Evolutionary conservation across 2,797 vertebrate species (phyloP).

Genomic region (Glyptemys insculpta): DNA sequence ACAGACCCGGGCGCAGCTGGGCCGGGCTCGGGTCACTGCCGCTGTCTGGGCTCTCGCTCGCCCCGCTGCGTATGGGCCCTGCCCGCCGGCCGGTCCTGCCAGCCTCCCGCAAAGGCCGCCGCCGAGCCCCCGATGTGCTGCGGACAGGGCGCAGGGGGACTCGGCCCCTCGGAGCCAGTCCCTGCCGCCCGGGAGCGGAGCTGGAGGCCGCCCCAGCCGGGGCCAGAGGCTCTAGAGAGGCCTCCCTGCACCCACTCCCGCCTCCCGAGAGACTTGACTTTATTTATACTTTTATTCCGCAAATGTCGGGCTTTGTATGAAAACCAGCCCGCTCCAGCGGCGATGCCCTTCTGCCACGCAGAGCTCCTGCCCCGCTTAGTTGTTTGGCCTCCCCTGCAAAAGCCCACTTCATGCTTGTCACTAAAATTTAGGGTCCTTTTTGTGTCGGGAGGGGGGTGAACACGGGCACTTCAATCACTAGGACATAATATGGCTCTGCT

Average conservation of each 20-base stretch:
- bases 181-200: neutral
- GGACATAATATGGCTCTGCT: conserved; percentile 89
- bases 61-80: neutral
- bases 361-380: conserved; percentile 68
- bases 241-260: neutral
- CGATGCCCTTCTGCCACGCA: conserved; percentile 41
- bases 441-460: conserved; percentile 85
- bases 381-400: conserved; percentile 79
- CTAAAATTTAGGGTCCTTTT: conserved; percentile 86
- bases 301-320: conserved; percentile 62
- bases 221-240: neutral
- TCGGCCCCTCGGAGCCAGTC: neutral
- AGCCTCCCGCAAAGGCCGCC: neutral
- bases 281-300: conserved; percentile 40
- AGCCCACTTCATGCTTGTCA: conserved; percentile 90
- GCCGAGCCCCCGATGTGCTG: neutral
- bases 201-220: neutral
- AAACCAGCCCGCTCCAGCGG: conserved; percentile 40
- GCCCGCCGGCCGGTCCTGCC: neutral
- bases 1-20: neutral
- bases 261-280: conserved; percentile 11
- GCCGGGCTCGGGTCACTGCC: no score
- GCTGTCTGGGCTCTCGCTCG: neutral
- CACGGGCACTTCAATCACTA: conserved; percentile 87
- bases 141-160: no score